These are phyloP conservation scores for Corydoras maculifer DNA, from an alignment of 2,113 vertebrate genomes.

Conservation along the genomic window DNA sequence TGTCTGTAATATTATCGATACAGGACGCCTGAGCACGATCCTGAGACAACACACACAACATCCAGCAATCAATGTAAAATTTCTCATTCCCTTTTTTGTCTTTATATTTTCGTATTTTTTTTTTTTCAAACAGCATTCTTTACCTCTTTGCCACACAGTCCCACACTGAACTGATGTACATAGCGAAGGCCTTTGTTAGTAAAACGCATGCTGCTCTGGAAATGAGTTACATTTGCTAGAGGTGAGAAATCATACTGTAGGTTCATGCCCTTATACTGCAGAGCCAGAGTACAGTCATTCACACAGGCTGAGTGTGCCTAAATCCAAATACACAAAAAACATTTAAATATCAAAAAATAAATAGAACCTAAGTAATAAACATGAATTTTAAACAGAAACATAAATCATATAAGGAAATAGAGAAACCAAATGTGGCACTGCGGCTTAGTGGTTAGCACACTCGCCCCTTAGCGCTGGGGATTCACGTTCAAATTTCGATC, in stretches of 20 bases:
- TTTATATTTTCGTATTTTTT: too few relatives aligned
- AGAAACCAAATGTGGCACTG: too few relatives aligned
- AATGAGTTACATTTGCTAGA: constrained; percentile 57
- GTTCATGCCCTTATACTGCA: constrained; percentile 40
- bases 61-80: too few relatives aligned
- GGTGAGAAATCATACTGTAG: constrained; percentile 75
- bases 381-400: too few relatives aligned
- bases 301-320: constrained; percentile 79
- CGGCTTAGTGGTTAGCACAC: too few relatives aligned
- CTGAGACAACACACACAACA: constrained; percentile 50
- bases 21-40: constrained; percentile 68
- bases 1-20: constrained; percentile 77
- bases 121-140: not conserved
- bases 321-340: constrained; percentile 2
- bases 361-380: too few relatives aligned
- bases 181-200: constrained; percentile 84
- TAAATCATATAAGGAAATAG: too few relatives aligned
- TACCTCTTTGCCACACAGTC: constrained; percentile 84
- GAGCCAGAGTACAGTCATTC: constrained; percentile 72
- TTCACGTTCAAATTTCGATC: too few relatives aligned
- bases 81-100: too few relatives aligned
- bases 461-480: too few relatives aligned
- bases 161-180: constrained; percentile 77
- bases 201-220: constrained; percentile 75
- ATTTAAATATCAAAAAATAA: too few relatives aligned